Percentiles rank a stretch among this genome's conserved stretches.
phyloP scores from a whole-genome alignment of 1,140 invertebrate genomes.

The Lepeophtheirus salmonis region DNA sequence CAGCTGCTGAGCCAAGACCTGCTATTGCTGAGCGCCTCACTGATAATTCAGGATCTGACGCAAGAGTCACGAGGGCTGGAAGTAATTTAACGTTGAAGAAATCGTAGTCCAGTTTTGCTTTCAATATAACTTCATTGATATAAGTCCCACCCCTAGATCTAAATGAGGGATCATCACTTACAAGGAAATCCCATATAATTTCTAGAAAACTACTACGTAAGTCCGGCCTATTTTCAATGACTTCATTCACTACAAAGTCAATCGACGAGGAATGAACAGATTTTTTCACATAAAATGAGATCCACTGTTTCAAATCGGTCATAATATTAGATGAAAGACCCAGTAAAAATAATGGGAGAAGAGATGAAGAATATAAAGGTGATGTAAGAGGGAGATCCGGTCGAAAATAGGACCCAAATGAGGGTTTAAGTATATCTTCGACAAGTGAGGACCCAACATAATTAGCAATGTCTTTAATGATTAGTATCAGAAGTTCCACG shows the following conservation, averaged over 20 bases:
- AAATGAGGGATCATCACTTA: background rate
- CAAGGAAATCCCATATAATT: conserved; percentile 3
- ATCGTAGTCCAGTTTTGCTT: background rate
- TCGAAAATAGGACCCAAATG: background rate
- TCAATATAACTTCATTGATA: background rate
- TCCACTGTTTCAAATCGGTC: background rate
- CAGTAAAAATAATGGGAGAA: background rate
- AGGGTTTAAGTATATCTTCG: background rate
- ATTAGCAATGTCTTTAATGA: background rate
- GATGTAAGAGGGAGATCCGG: background rate
- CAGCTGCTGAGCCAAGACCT: background rate
- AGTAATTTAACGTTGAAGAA: conserved; percentile 4
- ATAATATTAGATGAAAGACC: background rate
- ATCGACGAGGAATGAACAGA: background rate
- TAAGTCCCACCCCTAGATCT: background rate
- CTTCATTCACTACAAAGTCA: background rate
- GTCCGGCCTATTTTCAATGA: background rate
- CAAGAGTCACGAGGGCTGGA: conserved; percentile 5
- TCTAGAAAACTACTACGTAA: background rate
- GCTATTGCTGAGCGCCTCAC: background rate
- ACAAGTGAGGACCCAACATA: background rate
- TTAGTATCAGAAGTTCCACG: background rate
- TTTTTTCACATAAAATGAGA: background rate
- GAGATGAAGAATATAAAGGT: background rate
- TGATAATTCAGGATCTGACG: background rate